Base-by-base conservation (phyloP, 1,140 invertebrate species). In the Neodiprion virginianus region DNA sequence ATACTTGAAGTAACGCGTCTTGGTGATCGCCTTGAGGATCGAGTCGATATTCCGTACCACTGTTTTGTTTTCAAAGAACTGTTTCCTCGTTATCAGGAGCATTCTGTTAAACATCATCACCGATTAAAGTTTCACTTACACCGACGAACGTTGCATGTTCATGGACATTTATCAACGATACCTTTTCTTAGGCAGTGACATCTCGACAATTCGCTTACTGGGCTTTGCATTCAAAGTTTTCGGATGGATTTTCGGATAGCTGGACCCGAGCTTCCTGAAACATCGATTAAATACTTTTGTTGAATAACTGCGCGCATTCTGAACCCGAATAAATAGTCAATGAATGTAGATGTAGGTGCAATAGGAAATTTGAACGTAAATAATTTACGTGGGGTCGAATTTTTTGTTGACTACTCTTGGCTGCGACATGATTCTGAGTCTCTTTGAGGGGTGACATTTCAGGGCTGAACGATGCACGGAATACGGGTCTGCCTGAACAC, bases 1-100 rank as follows among this genome's bases (percentile, higher is more conserved):
- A 74, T 85, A 86, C 50, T 80, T 82, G 21, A 81, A 81, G 74
- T 87, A 87, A 17, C 81, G 77, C n/a, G 85, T 83, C 71, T 81
- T 83, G 49, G 74, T 78, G 67, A 81, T 74, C 23, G 75, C 78
- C 71, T 61, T 70, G 72, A 86, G 76, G 40, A 80, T 71, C 61
- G 77, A 69, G 70, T 69, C 74, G 28, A 84, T 69, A 65, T 65
- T 77, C 48, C 71, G 70, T 23, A 40, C 72, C 40, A 81, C 50
- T 72, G 73, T 76, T 61, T 66, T 75, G 66, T 72, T 81, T 11
- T 40, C n/a, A 9, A 0, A 17, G 48, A 67, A 71, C 50, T 68
- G 76, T 68, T 65, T 71, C 73, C 73, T 75, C 69, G 74, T 81
- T 40, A 53, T 70, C 72, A 79, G 17, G 28, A 78, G 8, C 11